Evolutionary conservation across 1,140 invertebrate species (phyloP).

Genomic region (Bombus superbus): DNA sequence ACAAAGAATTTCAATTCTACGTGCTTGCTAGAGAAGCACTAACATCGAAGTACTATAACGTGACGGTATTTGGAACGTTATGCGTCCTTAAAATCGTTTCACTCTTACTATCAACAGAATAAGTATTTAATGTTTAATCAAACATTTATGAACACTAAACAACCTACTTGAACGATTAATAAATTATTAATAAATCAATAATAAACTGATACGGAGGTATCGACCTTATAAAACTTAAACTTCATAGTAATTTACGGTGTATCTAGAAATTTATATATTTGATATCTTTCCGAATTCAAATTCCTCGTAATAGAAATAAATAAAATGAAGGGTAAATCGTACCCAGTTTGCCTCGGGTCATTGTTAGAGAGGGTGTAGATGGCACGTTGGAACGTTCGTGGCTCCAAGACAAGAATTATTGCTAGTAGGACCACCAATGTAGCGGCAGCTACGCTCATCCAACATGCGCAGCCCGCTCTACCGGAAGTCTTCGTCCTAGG

Average conservation of each 20-base stretch:
- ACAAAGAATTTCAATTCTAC: too few species aligned
- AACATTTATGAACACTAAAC: background rate
- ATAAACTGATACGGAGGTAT: background rate
- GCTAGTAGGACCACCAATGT: constrained; percentile 77
- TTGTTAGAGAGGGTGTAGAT: constrained; percentile 77
- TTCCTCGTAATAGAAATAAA: constrained; percentile 44
- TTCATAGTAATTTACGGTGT: background rate
- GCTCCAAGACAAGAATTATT: constrained; percentile 79
- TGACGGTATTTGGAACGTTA: too few species aligned
- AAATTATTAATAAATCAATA: background rate
- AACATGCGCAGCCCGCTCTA: constrained; percentile 74
- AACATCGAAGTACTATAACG: too few species aligned
- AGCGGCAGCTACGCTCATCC: constrained; percentile 76
- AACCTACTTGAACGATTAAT: too few species aligned
- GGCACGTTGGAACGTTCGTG: constrained; percentile 73
- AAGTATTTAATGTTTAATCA: background rate
- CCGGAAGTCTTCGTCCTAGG: constrained; percentile 75
- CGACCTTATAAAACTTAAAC: background rate
- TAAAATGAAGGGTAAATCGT: constrained; percentile 75
- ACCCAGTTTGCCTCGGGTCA: constrained; percentile 79
- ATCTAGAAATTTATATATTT: background rate
- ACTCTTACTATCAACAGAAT: background rate
- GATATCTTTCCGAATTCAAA: background rate
- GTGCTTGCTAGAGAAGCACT: too few species aligned
- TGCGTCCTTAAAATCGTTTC: too few species aligned